Evolutionary conservation across 2,797 vertebrate genomes (phyloP).

Genomic region (Chelonia mydas): DNA sequence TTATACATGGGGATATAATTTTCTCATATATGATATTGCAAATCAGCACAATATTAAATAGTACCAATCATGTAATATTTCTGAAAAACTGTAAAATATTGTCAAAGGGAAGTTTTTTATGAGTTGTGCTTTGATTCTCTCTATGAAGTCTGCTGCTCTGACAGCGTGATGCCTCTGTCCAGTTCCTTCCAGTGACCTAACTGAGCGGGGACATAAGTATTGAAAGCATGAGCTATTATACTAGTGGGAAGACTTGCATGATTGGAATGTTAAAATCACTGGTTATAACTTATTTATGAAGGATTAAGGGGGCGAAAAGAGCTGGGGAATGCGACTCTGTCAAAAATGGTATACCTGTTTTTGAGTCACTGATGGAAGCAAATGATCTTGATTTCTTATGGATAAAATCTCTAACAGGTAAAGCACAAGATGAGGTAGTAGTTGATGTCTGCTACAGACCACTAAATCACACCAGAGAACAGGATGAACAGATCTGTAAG

Average conservation of each 20-base stretch:
- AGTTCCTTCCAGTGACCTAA: background rate
- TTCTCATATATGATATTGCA: background rate
- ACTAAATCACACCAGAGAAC: background rate
- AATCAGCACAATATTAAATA: background rate
- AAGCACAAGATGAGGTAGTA: background rate
- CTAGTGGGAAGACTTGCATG: background rate
- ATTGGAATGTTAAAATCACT: background rate
- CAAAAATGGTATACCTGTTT: background rate
- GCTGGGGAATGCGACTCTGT: background rate
- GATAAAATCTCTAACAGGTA: background rate
- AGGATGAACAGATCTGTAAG: too few relatives aligned
- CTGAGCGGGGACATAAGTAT: background rate
- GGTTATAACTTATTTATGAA: background rate
- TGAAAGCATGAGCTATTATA: background rate
- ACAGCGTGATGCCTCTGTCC: background rate
- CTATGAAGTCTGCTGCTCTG: background rate
- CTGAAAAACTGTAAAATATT: background rate
- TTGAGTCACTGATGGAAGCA: background rate
- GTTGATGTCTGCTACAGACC: background rate
- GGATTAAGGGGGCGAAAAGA: background rate
- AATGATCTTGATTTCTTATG: background rate
- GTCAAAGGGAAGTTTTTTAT: background rate
- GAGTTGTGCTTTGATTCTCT: background rate
- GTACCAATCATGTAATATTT: background rate
- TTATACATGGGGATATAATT: background rate